Base-by-base conservation (phyloP, 2,888 invertebrate species). In the Salpingus planirostris region DNA sequence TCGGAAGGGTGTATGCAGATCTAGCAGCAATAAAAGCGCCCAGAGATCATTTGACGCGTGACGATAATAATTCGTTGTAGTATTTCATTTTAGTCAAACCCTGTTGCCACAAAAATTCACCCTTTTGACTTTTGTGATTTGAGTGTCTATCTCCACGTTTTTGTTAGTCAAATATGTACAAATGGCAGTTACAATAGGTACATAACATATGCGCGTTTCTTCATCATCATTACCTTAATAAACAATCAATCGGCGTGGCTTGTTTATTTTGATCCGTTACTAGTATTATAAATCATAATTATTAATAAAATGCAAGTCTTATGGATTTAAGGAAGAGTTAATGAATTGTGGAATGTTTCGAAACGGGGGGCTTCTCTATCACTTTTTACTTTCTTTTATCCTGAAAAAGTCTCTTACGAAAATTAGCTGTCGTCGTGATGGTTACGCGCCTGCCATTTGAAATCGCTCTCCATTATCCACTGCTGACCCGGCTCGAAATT, bases 391-490 rank as follows among this genome's bases (percentile, higher is more conserved):
- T n/a, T n/a, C n/a, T n/a, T n/a, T n/a, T n/a, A n/a, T n/a, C n/a
- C 2, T 29, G 10, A 25, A 6, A 27, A 5, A 7, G 24, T 23
- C 11, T 10, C 7, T 10, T 12, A n/a, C n/a, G n/a, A n/a, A n/a
- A n/a, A n/a, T 10, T 6, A 30, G 6, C 12, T 21, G 21, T 11
- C 48, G 21, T 49, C 49, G 18, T 52, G 49, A 31, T 57, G 57
- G 35, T 60, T 57, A 65, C 72, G 73, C 40, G 84, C 88, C 68
- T 92, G 91, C 92, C 92, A 92, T 69, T 88, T 88, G 68, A 92
- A 92, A 69, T 90, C 88, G 46, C 78, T 80, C 64, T 87, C 82
- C 91, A 92, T 91, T 45, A 89, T 78, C 92, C 92, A 92, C 66
- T 87, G 84, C 61, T 92, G 92, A 2, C 80, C 80, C 38, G 73